Evolutionary conservation across 2,888 invertebrate species (phyloP), one percentile per base, ranked within the genome.

Genomic region (Neelides folsomi): DNA sequence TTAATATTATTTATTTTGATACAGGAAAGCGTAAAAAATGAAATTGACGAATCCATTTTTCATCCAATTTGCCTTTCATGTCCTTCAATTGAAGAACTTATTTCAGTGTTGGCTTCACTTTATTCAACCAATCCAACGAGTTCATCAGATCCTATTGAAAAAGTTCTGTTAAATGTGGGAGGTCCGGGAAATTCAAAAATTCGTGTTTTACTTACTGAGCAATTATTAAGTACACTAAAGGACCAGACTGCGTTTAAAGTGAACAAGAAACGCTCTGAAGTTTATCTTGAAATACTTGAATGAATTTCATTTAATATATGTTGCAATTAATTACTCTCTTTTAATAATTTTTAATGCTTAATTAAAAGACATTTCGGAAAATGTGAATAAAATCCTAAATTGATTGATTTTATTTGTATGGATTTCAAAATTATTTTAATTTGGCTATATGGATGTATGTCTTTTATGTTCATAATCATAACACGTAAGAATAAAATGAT

Each of bases 161-260:
- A 60, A 43, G 53, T 64, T 36, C 53, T 62, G 9, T 49, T 64
- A 12, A 54, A 62, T 37, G 64, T 64, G 8, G 52, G 54, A 34
- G 52, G 59, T 10, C 59, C 62, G 43, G 62, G 59, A 38, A 58
- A 54, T 48, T 47, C 54, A 19, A 37, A 60, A n/a, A 60, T 64
- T 19, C 54, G 59, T 27, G 64, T 59, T 37, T 51, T 58, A 12
- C 56, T 64, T 13, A 64, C 60, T 7, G 64, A 64, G 45, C 64
- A 62, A 47, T 53, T 64, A 18, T 54, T 64, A 16, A 60, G 62
- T 16, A 64, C 64, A 7, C 50, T 62, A 12, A 64, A 60, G 50
- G 64, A 64, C 49, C 64, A 64, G 53, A 62, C 64, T 35, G 62
- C 62, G 19, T 64, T 64, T 46, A 52, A 54, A 35, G 62, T 58